Conservation (phyloP, 2,113 vertebrate genomes). For the Colaptes auratus region DNA sequence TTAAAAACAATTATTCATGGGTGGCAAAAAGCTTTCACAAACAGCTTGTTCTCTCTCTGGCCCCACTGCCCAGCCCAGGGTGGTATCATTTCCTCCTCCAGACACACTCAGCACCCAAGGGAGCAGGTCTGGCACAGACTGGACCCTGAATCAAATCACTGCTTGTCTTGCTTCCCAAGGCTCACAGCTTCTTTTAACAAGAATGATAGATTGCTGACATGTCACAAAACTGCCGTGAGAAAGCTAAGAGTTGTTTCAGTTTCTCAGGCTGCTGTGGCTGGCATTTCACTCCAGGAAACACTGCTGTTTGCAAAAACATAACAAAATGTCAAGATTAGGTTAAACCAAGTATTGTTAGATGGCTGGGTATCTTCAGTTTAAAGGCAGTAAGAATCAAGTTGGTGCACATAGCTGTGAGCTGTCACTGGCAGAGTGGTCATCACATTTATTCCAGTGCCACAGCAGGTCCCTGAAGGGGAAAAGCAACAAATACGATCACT, state of each 20-base stretch:
- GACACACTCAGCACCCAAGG: not conserved
- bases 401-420: not conserved
- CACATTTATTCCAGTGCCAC: rapidly evolving
- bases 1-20: not conserved
- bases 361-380: not conserved
- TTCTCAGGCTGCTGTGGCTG: not conserved
- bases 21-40: not conserved
- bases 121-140: not conserved
- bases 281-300: not conserved
- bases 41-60: not conserved
- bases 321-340: not conserved
- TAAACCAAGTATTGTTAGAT: not conserved
- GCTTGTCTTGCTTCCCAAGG: not conserved
- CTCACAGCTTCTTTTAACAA: not conserved
- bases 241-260: not conserved
- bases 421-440: not conserved
- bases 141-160: not conserved
- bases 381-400: not conserved
- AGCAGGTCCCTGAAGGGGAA: not conserved
- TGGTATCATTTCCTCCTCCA: not conserved
- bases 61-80: not conserved
- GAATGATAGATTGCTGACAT: not conserved
- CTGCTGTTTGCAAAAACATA: not conserved
- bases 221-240: not conserved
- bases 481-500: not conserved